Evolutionary conservation across 2,888 invertebrate genomes (phyloP).

Genomic region (Chrysolina haemoptera): DNA sequence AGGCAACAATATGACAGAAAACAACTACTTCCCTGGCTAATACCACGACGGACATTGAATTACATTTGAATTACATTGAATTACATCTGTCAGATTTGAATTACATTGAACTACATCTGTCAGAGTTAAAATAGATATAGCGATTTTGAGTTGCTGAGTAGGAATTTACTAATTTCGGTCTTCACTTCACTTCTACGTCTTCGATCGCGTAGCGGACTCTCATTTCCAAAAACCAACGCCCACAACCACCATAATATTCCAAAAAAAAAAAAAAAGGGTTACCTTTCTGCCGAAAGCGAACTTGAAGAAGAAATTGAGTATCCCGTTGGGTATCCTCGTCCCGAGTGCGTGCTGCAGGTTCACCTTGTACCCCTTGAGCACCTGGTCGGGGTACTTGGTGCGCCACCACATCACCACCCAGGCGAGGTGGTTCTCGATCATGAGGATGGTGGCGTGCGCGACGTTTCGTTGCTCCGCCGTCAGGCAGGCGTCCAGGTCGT

Average conservation of each 20-base stretch:
- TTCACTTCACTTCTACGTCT: no score
- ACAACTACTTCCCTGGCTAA: no score
- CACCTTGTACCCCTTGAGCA: conserved; percentile 92
- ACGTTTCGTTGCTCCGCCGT: conserved; percentile 89
- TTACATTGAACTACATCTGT: no score
- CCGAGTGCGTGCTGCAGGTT: conserved; percentile 92
- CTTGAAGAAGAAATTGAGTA: conserved; percentile 93
- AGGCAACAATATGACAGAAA: no score
- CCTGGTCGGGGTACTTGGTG: conserved; percentile 90
- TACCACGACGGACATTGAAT: no score
- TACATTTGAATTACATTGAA: no score
- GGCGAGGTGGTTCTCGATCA: conserved; percentile 94
- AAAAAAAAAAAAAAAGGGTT: conserved; percentile 54
- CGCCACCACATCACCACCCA: conserved; percentile 97
- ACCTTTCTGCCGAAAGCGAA: conserved; percentile 90
- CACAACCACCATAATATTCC: neutral
- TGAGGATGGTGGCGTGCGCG: conserved; percentile 92
- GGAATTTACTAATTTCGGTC: no score
- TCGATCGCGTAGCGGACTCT: no score
- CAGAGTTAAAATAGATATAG: no score
- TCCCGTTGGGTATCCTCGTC: conserved; percentile 88
- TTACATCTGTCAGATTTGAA: no score
- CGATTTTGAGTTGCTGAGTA: no score
- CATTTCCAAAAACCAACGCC: neutral
- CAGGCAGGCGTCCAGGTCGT: conserved; percentile 87